Evolutionary conservation across 2,797 vertebrate genomes (phyloP).

Genomic region (Rhinatrema bivittatum): DNA sequence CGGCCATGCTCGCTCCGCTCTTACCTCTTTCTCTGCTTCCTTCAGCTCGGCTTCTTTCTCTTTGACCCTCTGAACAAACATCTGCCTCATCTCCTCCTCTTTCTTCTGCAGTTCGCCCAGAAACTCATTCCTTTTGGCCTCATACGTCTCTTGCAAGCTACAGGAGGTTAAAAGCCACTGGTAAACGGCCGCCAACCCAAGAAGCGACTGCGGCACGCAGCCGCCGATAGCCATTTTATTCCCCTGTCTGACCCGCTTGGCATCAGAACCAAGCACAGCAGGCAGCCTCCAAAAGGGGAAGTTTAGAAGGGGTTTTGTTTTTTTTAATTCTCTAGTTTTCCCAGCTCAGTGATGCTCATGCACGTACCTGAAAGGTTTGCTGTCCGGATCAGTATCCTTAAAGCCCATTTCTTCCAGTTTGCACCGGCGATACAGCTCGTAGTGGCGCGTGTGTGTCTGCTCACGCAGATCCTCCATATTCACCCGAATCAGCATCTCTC

Average conservation of each 20-base stretch:
- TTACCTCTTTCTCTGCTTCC: constrained; percentile 97
- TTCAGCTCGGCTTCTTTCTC: constrained; percentile 96
- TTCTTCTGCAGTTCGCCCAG: constrained; percentile 96
- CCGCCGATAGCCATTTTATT: too few species aligned
- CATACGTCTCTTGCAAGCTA: constrained; percentile 95
- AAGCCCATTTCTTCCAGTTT: constrained; percentile 99
- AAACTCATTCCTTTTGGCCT: constrained; percentile 97
- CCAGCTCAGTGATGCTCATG: neutral
- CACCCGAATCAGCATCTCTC: constrained; percentile 95
- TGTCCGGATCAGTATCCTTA: constrained; percentile 94
- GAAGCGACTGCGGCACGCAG: too few species aligned
- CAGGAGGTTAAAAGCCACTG: too few species aligned
- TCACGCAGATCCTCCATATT: constrained; percentile 98
- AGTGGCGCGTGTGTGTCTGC: constrained; percentile 93
- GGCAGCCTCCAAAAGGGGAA: too few species aligned
- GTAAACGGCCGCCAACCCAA: too few species aligned
- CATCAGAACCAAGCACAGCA: too few species aligned
- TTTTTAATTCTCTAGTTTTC: neutral
- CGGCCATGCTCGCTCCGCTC: too few species aligned
- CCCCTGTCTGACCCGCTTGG: too few species aligned
- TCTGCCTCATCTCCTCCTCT: constrained; percentile 98
- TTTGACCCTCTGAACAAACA: constrained; percentile 98
- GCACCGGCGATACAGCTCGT: constrained; percentile 93
- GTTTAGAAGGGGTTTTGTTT: neutral
- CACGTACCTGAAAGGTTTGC: constrained; percentile 94